These are phyloP conservation scores for Trimorus sp. DNA, from an alignment of 2,888 invertebrate species.

Conservation along the genomic window DNA sequence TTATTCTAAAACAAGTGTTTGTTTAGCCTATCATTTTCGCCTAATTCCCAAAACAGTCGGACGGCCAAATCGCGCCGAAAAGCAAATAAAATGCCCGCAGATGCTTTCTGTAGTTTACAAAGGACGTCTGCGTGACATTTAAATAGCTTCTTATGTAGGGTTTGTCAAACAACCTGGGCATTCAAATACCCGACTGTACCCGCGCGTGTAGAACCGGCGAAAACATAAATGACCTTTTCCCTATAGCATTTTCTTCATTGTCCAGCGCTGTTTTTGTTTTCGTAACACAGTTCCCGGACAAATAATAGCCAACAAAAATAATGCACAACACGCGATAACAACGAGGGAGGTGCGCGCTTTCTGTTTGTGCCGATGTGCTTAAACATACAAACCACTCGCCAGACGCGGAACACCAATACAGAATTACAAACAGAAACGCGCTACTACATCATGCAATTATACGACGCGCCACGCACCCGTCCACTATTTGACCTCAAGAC, in stretches of 20 bases:
- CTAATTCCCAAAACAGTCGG: too few relatives aligned
- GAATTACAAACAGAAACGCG: too few relatives aligned
- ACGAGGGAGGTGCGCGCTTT: too few relatives aligned
- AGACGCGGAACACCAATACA: too few relatives aligned
- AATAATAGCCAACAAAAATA: background rate
- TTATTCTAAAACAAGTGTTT: too few relatives aligned
- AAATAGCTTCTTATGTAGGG: constrained; percentile 3
- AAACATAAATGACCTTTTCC: constrained; percentile 3
- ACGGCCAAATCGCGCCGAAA: too few relatives aligned
- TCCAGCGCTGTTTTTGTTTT: background rate
- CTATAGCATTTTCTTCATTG: background rate
- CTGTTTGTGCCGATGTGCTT: background rate
- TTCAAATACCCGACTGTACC: background rate
- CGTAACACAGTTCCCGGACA: background rate
- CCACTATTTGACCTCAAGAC: background rate
- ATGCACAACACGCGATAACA: too few relatives aligned
- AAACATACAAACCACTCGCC: too few relatives aligned
- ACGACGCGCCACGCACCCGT: background rate
- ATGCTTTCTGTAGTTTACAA: constrained; percentile 1
- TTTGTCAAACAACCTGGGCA: constrained; percentile 1
- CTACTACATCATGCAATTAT: background rate
- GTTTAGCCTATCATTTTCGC: too few relatives aligned
- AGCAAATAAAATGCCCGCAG: too few relatives aligned
- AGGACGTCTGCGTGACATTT: constrained; percentile 2
- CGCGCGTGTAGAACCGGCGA: constrained; percentile 1